phyloP scores from a whole-genome alignment of 2,797 vertebrate genomes.

The Lophius americanus region DNA sequence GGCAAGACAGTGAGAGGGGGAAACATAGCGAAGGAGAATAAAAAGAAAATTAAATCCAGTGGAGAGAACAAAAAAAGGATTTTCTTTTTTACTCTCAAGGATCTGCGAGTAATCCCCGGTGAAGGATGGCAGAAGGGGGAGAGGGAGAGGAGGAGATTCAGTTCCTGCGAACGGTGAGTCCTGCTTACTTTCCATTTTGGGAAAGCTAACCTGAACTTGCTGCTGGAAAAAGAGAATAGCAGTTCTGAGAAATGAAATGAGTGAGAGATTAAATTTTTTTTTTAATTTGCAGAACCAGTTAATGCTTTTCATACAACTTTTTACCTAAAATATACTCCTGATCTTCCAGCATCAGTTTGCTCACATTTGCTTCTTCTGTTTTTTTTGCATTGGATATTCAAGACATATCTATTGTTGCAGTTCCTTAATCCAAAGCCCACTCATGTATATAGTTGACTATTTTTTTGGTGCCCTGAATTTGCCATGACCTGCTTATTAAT shows the following conservation, averaged over 20 bases:
- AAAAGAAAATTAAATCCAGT: slow-evolving; percentile 32
- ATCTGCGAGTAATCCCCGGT: slow-evolving; percentile 78
- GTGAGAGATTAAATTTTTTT: slow-evolving; percentile 7
- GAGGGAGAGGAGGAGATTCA: slow-evolving; percentile 94
- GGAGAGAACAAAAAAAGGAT: slow-evolving; percentile 68
- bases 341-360: slow-evolving; percentile 14
- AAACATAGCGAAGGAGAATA: slow-evolving; percentile 45
- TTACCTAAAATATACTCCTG: slow-evolving; percentile 10
- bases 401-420: slow-evolving; percentile 40
- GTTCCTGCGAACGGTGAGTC: slow-evolving; percentile 92
- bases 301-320: neutral
- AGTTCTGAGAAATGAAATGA: slow-evolving; percentile 6
- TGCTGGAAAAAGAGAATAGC: slow-evolving; percentile 4
- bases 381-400: slow-evolving; percentile 29
- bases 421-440: slow-evolving; percentile 40
- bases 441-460: slow-evolving; percentile 73
- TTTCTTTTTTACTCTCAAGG: slow-evolving; percentile 81
- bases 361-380: slow-evolving; percentile 24
- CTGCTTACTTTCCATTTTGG: slow-evolving; percentile 43
- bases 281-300: neutral
- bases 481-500: slow-evolving; percentile 69
- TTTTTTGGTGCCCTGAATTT: slow-evolving; percentile 66
- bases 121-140: slow-evolving; percentile 91
- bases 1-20: slow-evolving; percentile 41
- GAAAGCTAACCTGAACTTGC: slow-evolving; percentile 30